Evolutionary conservation across 2,113 vertebrate species (phyloP).

Genomic region (Crotophaga sulcirostris): DNA sequence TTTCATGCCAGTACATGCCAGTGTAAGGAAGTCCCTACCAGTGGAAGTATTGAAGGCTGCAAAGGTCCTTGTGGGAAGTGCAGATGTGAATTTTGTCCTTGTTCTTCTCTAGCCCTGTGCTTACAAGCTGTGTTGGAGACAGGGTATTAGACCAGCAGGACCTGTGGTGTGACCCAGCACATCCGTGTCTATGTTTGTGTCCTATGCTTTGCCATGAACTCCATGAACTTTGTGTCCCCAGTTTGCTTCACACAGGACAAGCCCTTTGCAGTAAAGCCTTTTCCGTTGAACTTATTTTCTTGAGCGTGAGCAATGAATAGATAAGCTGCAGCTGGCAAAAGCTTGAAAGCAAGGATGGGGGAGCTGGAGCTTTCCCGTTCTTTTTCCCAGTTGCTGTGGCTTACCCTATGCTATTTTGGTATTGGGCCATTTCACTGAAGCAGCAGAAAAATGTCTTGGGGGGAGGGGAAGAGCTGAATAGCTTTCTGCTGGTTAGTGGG

Average conservation of each 20-base stretch:
- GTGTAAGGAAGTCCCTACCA: background rate
- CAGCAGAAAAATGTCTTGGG: slow-evolving; percentile 9
- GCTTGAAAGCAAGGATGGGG: background rate
- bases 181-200: background rate
- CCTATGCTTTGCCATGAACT: background rate
- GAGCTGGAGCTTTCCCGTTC: background rate
- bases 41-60: background rate
- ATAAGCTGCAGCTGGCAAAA: slow-evolving; percentile 30
- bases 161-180: background rate
- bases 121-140: background rate
- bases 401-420: slow-evolving; percentile 26
- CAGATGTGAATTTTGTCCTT: background rate
- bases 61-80: background rate
- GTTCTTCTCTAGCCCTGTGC: background rate
- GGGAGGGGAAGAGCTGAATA: background rate
- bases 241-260: background rate
- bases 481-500: background rate
- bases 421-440: background rate
- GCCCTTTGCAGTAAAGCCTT: background rate
- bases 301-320: background rate
- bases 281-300: background rate
- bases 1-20: background rate
- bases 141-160: background rate
- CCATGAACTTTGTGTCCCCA: background rate
- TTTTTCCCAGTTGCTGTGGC: background rate